These are phyloP conservation scores for Stramonita haemastoma DNA, from an alignment of 2,888 invertebrate genomes.

Conservation along the genomic window DNA sequence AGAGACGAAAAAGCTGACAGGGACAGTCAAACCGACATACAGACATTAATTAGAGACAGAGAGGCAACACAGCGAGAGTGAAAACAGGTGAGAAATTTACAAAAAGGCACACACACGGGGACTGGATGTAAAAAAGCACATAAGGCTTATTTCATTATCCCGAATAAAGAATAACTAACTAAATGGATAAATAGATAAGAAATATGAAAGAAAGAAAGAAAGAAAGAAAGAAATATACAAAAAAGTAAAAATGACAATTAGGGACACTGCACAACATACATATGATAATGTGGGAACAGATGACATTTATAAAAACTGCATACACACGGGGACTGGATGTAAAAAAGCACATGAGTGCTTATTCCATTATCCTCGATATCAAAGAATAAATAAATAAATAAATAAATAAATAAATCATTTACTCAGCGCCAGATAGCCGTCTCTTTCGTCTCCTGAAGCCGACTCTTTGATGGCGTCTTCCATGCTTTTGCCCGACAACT, in stretches of 20 bases:
- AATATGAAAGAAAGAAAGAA: background rate
- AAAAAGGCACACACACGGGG: background rate
- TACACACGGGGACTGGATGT: too few relatives aligned
- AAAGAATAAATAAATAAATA: too few relatives aligned
- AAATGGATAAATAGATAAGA: too few relatives aligned
- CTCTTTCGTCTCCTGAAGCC: slow-evolving; percentile 61
- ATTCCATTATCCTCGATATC: too few relatives aligned
- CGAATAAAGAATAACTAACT: too few relatives aligned
- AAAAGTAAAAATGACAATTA: too few relatives aligned
- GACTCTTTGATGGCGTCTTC: slow-evolving; percentile 60
- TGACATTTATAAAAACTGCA: background rate
- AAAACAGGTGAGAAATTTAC: background rate
- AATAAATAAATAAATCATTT: slow-evolving; percentile 2
- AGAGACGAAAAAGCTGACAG: background rate
- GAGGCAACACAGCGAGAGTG: too few relatives aligned
- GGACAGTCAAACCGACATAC: slow-evolving; percentile 1
- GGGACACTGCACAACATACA: background rate
- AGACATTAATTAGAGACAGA: background rate
- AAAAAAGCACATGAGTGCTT: too few relatives aligned
- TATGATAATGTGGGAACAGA: background rate
- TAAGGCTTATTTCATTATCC: too few relatives aligned
- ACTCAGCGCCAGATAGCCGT: slow-evolving; percentile 66
- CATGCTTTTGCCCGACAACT: slow-evolving; percentile 65
- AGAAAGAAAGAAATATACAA: background rate
- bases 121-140: too few relatives aligned